phyloP scores from a whole-genome alignment of 2,888 invertebrate species.

The Drosophila flavopinicola region DNA sequence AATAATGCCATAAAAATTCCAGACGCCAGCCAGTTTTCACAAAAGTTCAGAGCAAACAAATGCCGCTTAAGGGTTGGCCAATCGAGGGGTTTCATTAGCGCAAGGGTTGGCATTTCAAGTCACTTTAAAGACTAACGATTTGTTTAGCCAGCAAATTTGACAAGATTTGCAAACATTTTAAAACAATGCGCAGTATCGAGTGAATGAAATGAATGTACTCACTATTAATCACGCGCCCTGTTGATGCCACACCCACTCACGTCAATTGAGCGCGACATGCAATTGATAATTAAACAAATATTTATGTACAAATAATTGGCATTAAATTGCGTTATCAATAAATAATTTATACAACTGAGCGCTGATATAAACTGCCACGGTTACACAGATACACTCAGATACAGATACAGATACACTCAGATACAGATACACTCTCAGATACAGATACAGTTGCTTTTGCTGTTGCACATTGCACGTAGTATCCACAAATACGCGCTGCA shows the following conservation, averaged over 20 bases:
- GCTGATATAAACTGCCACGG: constrained; percentile 46
- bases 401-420: constrained; percentile 1
- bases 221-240: constrained; percentile 57
- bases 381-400: constrained; percentile 8
- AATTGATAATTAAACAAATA: constrained; percentile 77
- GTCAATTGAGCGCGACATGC: constrained; percentile 53
- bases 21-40: constrained; percentile 46
- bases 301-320: constrained; percentile 81
- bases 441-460: constrained; percentile 22
- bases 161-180: constrained; percentile 59
- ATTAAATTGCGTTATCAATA: constrained; percentile 83
- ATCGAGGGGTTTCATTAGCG: constrained; percentile 5
- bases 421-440: constrained; percentile 1
- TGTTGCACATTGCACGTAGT: constrained; percentile 24
- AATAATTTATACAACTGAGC: constrained; percentile 80
- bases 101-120: constrained; percentile 11
- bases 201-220: neutral
- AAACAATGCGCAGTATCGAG: constrained; percentile 37
- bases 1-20: constrained; percentile 77
- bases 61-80: constrained; percentile 17
- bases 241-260: constrained; percentile 32
- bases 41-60: constrained; percentile 43
- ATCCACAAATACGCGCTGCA: constrained; percentile 18
- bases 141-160: constrained; percentile 52
- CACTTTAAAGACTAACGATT: constrained; percentile 52